Evolutionary conservation across 1,140 invertebrate genomes (phyloP), one percentile per base, ranked within the genome.

Genomic region (Magallana angulata): DNA sequence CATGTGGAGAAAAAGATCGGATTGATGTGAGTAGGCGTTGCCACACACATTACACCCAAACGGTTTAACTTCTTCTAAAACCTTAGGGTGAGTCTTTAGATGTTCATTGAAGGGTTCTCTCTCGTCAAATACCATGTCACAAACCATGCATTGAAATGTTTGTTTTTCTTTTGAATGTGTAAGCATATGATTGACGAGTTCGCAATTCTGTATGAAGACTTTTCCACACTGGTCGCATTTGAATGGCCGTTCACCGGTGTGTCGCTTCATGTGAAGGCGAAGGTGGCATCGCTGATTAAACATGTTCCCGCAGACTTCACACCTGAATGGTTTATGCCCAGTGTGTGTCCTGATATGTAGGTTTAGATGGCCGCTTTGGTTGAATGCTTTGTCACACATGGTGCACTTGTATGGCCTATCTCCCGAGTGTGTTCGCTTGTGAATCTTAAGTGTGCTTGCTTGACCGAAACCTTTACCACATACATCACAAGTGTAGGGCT

Each of bases 171-270:
- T 56, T 57, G 11, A 57, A 24, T 82, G 81, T 56, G 81, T 57
- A 7, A 16, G 48, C 81, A 82, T 82, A 16, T 82, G 81, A 82
- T 82, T 57, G 14, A 57, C 48, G n/a, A 82, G 81, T 57, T 82
- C 57, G 8, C 81, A 57, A 48, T 82, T 82, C 48, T 57, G 57
- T n/a, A 82, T n/a, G 16, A 82, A 82, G 9, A n/a, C 81, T 82
- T 82, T 82, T 8, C 18, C 71, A 90, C 89, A 90, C 24, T 62
- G 36, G 14, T 64, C 71, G 85, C 89, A 90, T n/a, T 24, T 80
- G 84, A 76, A 87, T 48, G 90, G 90, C 58, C 85, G 89, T 59
- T 87, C 82, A 9, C 88, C 88, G 24, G 58, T 89, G 64, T 89
- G 88, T 0, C 83, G 68, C 58, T 36, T 85, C 62, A 76, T 87